Base-by-base conservation (phyloP, 1,140 invertebrate species). In the Globodera ellingtonae region DNA sequence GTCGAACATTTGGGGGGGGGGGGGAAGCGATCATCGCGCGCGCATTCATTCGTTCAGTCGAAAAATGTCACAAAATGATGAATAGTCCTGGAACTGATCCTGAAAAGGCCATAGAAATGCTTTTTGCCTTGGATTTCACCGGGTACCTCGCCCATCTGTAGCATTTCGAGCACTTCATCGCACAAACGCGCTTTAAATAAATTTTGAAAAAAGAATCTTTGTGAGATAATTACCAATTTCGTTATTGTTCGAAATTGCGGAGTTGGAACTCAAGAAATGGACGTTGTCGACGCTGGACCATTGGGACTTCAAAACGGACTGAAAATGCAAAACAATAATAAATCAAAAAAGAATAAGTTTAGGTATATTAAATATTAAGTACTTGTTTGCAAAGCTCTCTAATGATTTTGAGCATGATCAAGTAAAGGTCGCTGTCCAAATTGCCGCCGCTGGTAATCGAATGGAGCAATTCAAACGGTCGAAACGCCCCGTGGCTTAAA, bases 401-500 rank as follows among this genome's bases (percentile, higher is more conserved):
- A 48, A n/a, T 77, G 48, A 77, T 50, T 77, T 77, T 77, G 10
- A 77, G 48, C 65, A 77, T 67, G 48, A 62, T n/a, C 13, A 67
- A 65, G 69, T 77, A 77, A 35, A 77, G 44, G 48, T 77, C 75
- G 52, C 62, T 77, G 21, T 77, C 56, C 56, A 62, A 62, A 15
- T 62, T 62, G 56, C 56, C 18, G 18, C 56, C 46, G 50, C 10
- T 77, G 21, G 62, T 62, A 48, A 77, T 35, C 8, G 9, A 13
- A 62, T 77, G 62, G 24, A 77, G 59, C 69, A 77, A 67, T 6
- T 77, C 69, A 10, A 77, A 77, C 48, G 75, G 75, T 47, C 65
- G 75, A 47, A 67, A 77, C 24, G 18, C 48, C 3, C 21, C 75
- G n/a, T 6, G n/a, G 69, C 75, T 77, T 70, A 77, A 77, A 67